Evolutionary conservation across 2,113 vertebrate genomes (phyloP).

Genomic region (Alosa alosa): DNA sequence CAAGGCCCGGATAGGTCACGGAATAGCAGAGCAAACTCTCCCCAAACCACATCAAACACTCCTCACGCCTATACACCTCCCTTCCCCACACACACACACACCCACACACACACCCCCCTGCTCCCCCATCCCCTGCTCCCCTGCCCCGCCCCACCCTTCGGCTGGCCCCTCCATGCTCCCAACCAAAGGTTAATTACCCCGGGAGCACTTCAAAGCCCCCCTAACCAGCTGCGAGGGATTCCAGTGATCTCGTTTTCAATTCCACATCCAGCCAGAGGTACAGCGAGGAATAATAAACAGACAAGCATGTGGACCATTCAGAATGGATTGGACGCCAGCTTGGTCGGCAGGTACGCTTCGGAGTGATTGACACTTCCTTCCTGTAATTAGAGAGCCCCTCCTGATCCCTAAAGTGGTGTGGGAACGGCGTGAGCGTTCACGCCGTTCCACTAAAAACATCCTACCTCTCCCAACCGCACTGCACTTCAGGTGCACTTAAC

Average conservation of each 20-base stretch:
- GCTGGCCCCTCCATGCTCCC: not conserved
- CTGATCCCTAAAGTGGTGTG: slow-evolving; percentile 19
- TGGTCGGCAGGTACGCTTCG: not conserved
- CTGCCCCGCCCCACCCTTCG: not conserved
- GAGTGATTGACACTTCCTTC: slow-evolving; percentile 15
- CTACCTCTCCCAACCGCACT: not conserved
- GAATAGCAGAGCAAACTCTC: not conserved
- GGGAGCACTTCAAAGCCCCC: not conserved
- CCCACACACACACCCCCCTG: not conserved
- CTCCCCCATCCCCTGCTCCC: not conserved
- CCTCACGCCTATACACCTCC: not conserved
- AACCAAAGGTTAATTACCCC: slow-evolving; percentile 19
- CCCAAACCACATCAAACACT: slow-evolving; percentile 12
- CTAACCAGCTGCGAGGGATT: not conserved
- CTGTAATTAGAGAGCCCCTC: slow-evolving; percentile 1
- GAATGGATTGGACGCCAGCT: not conserved
- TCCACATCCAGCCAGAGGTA: slow-evolving; percentile 12
- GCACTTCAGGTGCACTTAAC: not conserved
- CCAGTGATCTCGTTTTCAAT: not conserved
- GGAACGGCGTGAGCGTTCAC: not conserved
- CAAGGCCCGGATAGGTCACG: not conserved
- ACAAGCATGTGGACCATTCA: not conserved
- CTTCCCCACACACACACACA: not conserved
- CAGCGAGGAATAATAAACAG: not conserved
- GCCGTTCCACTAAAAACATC: not conserved